Conservation (phyloP, 2,888 invertebrate species). For the Galerucella calmariensis region DNA sequence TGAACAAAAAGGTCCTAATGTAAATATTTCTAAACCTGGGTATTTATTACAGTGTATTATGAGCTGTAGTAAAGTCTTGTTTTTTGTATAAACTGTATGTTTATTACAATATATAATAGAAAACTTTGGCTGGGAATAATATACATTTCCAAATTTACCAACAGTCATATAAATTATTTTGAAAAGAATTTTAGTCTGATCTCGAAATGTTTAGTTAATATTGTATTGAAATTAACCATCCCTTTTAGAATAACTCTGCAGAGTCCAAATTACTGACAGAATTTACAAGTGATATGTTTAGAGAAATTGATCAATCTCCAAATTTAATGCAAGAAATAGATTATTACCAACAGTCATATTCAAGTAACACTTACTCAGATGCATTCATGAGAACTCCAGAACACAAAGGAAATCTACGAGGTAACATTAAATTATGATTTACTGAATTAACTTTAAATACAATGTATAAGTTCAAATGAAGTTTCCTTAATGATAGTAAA, state of each 20-base stretch:
- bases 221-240: constrained; percentile 22
- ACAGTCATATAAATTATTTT: no score
- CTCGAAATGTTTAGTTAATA: neutral
- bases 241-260: constrained; percentile 57
- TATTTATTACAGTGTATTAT: no score
- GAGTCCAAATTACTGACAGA: constrained; percentile 68
- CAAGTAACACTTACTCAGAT: constrained; percentile 53
- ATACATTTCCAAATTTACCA: no score
- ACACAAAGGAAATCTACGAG: constrained; percentile 49
- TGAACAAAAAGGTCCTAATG: no score
- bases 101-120: no score
- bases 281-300: constrained; percentile 73
- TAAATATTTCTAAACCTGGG: no score
- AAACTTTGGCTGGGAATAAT: no score
- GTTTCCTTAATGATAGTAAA: neutral
- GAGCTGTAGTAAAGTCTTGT: no score
- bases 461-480: neutral
- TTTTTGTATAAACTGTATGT: no score
- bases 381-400: constrained; percentile 50
- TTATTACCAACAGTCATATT: constrained; percentile 58
- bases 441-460: neutral
- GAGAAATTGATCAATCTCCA: constrained; percentile 60
- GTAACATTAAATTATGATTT: neutral
- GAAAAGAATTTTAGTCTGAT: no score
- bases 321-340: constrained; percentile 60